Percentiles rank a stretch among this genome's conserved stretches.
phyloP scores from a whole-genome alignment of 2,888 invertebrate genomes.

The Drosophila vallismaia region DNA sequence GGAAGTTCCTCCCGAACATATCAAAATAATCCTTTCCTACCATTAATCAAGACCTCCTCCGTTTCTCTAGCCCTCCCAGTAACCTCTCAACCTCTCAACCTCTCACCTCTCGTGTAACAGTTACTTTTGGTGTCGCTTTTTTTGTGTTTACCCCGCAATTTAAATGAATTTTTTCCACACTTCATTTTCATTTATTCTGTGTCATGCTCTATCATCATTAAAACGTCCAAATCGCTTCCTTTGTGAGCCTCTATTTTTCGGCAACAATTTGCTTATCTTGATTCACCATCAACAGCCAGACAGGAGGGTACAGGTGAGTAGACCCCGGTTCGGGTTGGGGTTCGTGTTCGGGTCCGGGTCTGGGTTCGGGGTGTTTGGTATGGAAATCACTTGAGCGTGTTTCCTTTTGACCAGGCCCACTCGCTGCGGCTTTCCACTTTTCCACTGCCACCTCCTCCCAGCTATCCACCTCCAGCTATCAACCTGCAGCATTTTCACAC shows the following conservation, averaged over 20 bases:
- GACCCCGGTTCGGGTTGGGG: too few relatives aligned
- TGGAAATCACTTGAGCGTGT: conserved; percentile 79
- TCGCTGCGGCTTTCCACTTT: conserved; percentile 53
- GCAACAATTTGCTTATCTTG: conserved; percentile 79
- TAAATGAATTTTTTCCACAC: conserved; percentile 53
- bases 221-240: conserved; percentile 77
- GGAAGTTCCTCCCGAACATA: not conserved
- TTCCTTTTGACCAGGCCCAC: conserved; percentile 68
- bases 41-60: conserved; percentile 28
- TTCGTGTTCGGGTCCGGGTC: too few relatives aligned
- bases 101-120: conserved; percentile 4
- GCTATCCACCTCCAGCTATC: too few relatives aligned
- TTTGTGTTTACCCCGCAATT: conserved; percentile 50
- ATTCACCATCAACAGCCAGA: conserved; percentile 67
- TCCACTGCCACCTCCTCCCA: conserved; percentile 5
- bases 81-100: not conserved
- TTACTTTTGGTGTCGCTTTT: conserved; percentile 12
- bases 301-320: conserved; percentile 44
- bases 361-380: conserved; percentile 40
- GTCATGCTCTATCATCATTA: conserved; percentile 79
- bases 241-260: conserved; percentile 67
- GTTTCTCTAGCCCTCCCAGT: too few relatives aligned
- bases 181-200: conserved; percentile 70
- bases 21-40: conserved; percentile 19
- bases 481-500: conserved; percentile 70